These are phyloP conservation scores for Quadroppia sp. DNA, from an alignment of 2,888 invertebrate species.

Conservation along the genomic window DNA sequence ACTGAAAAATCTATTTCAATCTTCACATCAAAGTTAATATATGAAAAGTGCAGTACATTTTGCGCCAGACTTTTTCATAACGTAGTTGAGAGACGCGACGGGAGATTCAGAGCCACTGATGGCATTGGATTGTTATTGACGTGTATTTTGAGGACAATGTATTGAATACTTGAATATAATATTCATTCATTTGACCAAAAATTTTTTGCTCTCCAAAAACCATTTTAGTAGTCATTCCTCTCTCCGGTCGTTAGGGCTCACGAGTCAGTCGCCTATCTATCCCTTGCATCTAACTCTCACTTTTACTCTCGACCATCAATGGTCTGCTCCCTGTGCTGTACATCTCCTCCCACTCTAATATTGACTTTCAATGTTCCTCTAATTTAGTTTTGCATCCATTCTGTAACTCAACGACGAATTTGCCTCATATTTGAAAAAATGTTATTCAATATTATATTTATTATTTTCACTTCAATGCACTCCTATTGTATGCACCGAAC, in stretches of 20 bases:
- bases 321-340: constrained; percentile 2
- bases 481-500: neutral
- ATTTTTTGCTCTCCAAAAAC: neutral
- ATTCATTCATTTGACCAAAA: constrained; percentile 12
- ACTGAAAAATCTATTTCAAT: constrained; percentile 20
- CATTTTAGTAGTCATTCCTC: constrained; percentile 1
- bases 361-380: constrained; percentile 20
- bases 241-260: constrained; percentile 11
- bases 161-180: constrained; percentile 3
- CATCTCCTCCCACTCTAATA: constrained; percentile 23
- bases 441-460: constrained; percentile 12
- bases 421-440: neutral
- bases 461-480: neutral
- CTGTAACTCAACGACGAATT: neutral
- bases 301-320: neutral
- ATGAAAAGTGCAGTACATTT: neutral
- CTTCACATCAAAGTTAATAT: constrained; percentile 7
- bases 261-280: neutral
- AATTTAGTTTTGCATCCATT: constrained; percentile 9
- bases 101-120: neutral
- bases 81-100: neutral
- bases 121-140: constrained; percentile 1
- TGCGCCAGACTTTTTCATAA: constrained; percentile 17
- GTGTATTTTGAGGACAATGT: constrained; percentile 9
- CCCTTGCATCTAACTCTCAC: neutral